Percentiles rank a stretch among this genome's conserved stretches.
Conservation (phyloP, 2,888 invertebrate species). For the Drosophila eohydei region DNA sequence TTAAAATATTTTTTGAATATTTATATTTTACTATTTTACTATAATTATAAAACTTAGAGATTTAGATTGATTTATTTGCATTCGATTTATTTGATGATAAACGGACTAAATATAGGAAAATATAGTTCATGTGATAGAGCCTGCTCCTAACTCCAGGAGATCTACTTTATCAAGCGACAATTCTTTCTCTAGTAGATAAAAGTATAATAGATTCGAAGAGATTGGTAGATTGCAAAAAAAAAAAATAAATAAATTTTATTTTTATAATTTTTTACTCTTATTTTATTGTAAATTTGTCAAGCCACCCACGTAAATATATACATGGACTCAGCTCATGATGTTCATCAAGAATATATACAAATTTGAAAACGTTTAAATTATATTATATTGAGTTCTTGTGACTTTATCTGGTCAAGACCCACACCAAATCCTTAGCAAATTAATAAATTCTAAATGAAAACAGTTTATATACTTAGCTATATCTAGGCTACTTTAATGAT, state of each 20-base stretch:
- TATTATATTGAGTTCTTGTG: neutral
- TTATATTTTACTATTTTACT: no score
- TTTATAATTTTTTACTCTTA: neutral
- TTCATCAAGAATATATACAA: no score
- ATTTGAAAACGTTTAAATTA: neutral
- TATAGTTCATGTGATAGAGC: no score
- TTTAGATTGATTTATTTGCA: no score
- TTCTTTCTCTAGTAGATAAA: neutral
- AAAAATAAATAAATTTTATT: neutral
- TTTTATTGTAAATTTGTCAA: neutral
- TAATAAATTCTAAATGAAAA: neutral
- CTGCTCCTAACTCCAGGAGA: no score
- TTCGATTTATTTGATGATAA: no score
- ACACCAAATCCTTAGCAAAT: neutral
- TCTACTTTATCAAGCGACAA: neutral
- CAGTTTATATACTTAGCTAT: neutral
- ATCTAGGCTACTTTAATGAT: conserved; percentile 3
- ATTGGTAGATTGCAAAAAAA: no score
- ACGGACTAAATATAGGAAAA: no score
- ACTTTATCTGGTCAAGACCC: neutral
- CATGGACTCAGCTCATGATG: no score
- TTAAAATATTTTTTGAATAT: no score
- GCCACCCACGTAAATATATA: neutral
- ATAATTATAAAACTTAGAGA: no score
- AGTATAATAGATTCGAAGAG: no score